Evolutionary conservation across 2,888 invertebrate genomes (phyloP), one percentile per base, ranked within the genome.

Genomic region (Trissoscelio sp.): DNA sequence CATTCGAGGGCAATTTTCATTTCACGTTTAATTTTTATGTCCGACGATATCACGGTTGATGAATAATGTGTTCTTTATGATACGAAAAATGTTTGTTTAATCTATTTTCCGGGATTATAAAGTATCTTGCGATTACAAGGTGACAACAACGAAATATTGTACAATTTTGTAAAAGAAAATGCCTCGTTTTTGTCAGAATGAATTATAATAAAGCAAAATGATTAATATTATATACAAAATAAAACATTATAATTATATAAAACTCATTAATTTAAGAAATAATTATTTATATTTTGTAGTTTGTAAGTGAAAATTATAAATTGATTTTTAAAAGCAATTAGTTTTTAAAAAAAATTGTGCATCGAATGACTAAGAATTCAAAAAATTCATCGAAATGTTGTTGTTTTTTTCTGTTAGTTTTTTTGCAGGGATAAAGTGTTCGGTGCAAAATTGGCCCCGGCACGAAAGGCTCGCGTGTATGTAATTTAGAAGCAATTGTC

Each of bases 401-500:
- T 3, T 57, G 7, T 22, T 39, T 39, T 24, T 3, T 5, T 1
- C 12, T 24, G 24, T 48, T 22, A 11, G 16, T 6, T 34, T 58
- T 37, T 22, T 58, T 16, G 7, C 7, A 20, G 37, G 22, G 22
- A 0, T 7, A 58, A 39, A 58, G 5, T 34, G 55, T 37, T 7
- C 14, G 18, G 18, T 18, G 6, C 57, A 44, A 66, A 72, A 66
- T 79, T 66, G 34, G 34, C 53, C 34, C 53, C 48, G 22, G 14
- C 37, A 73, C 62, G 79, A 60, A 53, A 69, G 48, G 22, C 73
- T 55, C 78, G 70, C 58, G 80, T 82, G 74, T 73, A 11, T 51
- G 44, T 39, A 53, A 83, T 79, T 80, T 70, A 64, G 51, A 57
- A 34, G 69, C 73, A 77, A 77, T 77, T 82, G 60, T 75, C 60